Conservation (phyloP, 2,888 invertebrate genomes). For the Tipula helvola region DNA sequence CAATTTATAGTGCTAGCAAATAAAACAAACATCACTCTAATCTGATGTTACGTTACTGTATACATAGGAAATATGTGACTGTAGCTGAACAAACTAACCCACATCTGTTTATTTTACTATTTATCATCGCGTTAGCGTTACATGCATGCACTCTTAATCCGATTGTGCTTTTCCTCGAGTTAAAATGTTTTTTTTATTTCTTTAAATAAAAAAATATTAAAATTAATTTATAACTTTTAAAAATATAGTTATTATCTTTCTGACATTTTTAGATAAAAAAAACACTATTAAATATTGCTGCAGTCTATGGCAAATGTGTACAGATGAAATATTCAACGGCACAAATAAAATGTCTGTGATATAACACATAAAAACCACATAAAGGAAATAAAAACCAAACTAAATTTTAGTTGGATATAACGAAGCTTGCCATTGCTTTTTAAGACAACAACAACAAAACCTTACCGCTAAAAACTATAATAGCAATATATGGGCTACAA, state of each 20-base stretch:
- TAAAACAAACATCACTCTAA: background rate
- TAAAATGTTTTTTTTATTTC: background rate
- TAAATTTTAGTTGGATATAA: too few species aligned
- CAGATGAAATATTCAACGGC: background rate
- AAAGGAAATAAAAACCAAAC: too few species aligned
- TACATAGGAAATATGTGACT: background rate
- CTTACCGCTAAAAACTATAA: background rate
- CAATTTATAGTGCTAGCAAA: background rate
- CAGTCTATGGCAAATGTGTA: background rate
- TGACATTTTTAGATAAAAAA: background rate
- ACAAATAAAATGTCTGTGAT: too few species aligned
- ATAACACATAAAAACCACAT: background rate
- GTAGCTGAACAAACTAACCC: background rate
- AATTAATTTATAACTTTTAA: background rate
- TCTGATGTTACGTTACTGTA: background rate
- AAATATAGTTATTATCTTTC: background rate
- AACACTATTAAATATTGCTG: background rate
- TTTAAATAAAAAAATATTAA: background rate
- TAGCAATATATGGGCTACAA: too few species aligned
- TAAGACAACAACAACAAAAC: too few species aligned
- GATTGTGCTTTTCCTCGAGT: background rate
- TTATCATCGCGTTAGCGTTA: background rate
- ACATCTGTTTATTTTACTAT: too few species aligned
- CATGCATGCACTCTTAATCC: background rate
- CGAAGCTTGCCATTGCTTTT: too few species aligned